Percentiles rank a stretch among this genome's conserved stretches.
These are phyloP conservation scores for Eunapius fragilis DNA, from an alignment of 37 sponge, comb jelly and placozoan genomes.

Conservation along the genomic window DNA sequence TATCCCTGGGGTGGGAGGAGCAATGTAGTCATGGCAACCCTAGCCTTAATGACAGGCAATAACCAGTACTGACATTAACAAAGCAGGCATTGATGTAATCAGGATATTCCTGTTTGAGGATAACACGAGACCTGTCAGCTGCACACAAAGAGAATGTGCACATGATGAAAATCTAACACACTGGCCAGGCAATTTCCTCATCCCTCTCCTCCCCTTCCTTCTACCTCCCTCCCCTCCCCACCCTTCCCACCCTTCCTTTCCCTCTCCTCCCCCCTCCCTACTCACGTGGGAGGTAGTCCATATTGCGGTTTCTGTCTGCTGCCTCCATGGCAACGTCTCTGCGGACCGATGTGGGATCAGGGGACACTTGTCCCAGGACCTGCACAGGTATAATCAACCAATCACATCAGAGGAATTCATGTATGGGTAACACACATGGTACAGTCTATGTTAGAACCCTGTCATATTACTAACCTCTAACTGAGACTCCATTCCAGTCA, in stretches of 20 bases:
- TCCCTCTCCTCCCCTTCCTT: too few relatives aligned
- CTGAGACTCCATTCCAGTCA: constrained; percentile 63
- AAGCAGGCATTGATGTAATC: constrained; percentile 67
- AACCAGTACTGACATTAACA: constrained; percentile 40
- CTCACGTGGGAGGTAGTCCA: constrained; percentile 40
- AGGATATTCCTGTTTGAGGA: constrained; percentile 44
- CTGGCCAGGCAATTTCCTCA: too few relatives aligned
- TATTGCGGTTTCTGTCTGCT: constrained; percentile 13
- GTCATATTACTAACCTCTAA: constrained; percentile 47
- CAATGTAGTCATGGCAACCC: neutral
- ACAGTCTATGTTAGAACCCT: neutral
- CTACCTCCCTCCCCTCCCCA: too few relatives aligned
- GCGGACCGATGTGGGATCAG: neutral
- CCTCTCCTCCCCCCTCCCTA: too few relatives aligned
- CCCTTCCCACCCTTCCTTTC: too few relatives aligned
- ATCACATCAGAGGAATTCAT: neutral
- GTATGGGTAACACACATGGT: neutral
- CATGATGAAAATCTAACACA: too few relatives aligned
- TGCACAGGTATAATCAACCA: neutral
- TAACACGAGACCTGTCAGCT: constrained; percentile 48
- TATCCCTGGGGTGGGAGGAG: constrained; percentile 58
- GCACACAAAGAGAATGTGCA: too few relatives aligned
- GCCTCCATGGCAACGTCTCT: constrained; percentile 5
- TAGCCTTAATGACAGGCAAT: neutral
- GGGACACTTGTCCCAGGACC: constrained; percentile 30